Evolutionary conservation across 2,113 vertebrate species (phyloP), one percentile per base, ranked within the genome.

Genomic region (Ailuropoda melanoleuca): DNA sequence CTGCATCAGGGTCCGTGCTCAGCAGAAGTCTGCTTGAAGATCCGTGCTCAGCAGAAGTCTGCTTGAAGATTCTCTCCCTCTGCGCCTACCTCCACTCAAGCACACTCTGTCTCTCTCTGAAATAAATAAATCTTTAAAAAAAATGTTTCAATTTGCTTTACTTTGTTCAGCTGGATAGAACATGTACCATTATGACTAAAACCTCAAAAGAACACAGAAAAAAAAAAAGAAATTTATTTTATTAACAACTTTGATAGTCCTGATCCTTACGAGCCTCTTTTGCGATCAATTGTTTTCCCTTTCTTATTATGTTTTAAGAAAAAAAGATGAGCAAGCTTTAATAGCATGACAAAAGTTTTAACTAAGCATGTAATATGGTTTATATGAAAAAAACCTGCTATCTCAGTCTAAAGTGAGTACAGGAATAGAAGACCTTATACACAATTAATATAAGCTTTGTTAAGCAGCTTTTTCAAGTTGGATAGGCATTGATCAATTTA

Each of bases 211-310:
- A 83, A 90, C 6, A 66, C 2, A 83, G 64, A 19, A 58, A 82
- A 53, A 88, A 92, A 93, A 34, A 26, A 92, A 72, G 43, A 70
- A 89, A 48, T 82, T 18, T 24, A 86, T 56, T 80, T 93, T 94
- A 80, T n/a, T 85, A 92, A 75, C 24, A 81, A 37, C 94, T 90
- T 56, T 82, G 82, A 83, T 58, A 88, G 26, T 70, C 21, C 56
- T 93, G 24, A 90, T 70, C 23, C 72, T 77, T 90, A 75, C 26
- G 7, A 88, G 72, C 2, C 18, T 95, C 18, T 62, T 60, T 88
- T 97, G 53, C 72, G 75, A 96, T 37, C 31, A 93, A 78, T 64
- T 74, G 72, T 78, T 93, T 93, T 60, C n/a, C 17, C 4, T 88
- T 88, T 90, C 7, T 70, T 90, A 21, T 58, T 68, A 56, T 53